Evolutionary conservation across 2,113 vertebrate species (phyloP).

Genomic region (Terrapene triunguis): DNA sequence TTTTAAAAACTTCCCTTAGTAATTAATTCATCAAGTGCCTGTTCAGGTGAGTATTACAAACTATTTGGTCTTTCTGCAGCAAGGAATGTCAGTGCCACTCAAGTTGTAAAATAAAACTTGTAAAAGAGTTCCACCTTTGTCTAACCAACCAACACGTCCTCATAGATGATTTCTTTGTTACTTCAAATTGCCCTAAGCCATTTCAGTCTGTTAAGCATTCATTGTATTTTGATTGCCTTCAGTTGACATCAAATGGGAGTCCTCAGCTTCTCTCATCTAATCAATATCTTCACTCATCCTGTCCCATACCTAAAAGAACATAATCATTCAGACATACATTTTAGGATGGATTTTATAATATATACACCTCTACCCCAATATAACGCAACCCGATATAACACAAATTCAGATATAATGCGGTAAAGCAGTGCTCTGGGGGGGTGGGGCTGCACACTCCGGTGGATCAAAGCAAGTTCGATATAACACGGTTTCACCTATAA

Average conservation of each 20-base stretch:
- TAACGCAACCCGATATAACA: no score
- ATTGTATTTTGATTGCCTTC: background rate
- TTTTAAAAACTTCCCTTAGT: background rate
- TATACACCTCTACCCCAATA: no score
- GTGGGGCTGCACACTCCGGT: no score
- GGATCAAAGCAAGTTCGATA: no score
- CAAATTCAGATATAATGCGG: no score
- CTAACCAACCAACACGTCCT: background rate
- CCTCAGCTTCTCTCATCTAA: background rate
- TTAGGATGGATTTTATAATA: fast-evolving
- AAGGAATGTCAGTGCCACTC: background rate
- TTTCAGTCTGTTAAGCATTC: background rate
- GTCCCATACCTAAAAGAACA: background rate
- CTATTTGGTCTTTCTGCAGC: background rate
- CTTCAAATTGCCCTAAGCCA: background rate
- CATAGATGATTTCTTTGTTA: background rate
- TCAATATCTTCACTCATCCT: background rate
- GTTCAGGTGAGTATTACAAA: background rate
- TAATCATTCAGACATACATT: background rate
- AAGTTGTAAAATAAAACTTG: conserved; percentile 15
- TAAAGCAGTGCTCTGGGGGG: no score
- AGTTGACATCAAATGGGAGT: background rate
- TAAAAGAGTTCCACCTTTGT: fast-evolving
- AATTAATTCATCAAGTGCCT: background rate
- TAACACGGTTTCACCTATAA: no score